A percentile compares a stretch with the other conserved stretches of the same genome.
Conservation (phyloP, 2,113 vertebrate genomes). For the Sphaerodactylus townsendi region DNA sequence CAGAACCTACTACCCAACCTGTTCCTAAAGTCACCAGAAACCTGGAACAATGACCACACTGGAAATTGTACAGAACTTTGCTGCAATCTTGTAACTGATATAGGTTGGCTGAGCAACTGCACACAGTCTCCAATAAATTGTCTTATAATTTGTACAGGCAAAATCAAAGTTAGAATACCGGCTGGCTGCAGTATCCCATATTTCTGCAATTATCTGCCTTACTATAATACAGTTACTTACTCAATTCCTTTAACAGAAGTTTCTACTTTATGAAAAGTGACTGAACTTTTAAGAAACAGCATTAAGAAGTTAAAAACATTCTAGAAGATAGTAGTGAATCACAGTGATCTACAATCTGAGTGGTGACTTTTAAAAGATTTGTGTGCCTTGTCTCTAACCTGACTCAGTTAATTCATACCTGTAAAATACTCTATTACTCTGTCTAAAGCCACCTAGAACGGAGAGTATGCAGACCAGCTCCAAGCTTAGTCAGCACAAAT, state of each 20-base stretch:
- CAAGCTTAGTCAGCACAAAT: constrained; percentile 68
- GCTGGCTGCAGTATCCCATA: not conserved
- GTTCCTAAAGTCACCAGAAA: not conserved
- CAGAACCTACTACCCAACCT: no score
- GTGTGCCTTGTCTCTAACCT: not conserved
- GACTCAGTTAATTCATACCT: not conserved
- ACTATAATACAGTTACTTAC: not conserved
- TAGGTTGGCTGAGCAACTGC: not conserved
- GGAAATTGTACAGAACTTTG: not conserved
- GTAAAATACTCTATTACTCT: not conserved
- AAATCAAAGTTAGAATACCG: not conserved
- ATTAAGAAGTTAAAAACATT: not conserved
- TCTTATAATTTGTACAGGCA: not conserved
- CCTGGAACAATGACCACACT: not conserved
- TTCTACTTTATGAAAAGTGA: not conserved
- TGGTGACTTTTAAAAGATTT: not conserved
- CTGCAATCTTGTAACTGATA: not conserved
- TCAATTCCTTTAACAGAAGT: not conserved
- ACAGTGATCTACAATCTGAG: not conserved
- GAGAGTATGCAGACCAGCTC: constrained; percentile 47
- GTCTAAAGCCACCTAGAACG: constrained; percentile 34
- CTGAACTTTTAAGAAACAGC: not conserved
- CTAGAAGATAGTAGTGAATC: not conserved
- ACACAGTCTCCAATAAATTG: not conserved
- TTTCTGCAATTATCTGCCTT: not conserved